These are phyloP conservation scores for Poeciliopsis occidentalis DNA, from an alignment of 2,113 vertebrate species.

Conservation along the genomic window DNA sequence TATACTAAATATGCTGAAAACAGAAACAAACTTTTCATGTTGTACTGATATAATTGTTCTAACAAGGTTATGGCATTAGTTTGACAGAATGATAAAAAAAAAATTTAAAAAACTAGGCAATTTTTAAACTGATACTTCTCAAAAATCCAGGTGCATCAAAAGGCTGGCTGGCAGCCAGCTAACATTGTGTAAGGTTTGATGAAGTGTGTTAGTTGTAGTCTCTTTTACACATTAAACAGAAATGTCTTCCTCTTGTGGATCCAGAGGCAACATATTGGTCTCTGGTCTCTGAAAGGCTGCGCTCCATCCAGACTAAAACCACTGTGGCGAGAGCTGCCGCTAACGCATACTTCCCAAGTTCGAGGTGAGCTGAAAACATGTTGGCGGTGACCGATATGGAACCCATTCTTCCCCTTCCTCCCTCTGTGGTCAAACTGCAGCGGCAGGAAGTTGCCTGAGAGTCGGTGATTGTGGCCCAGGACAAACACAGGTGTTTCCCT, in stretches of 20 bases:
- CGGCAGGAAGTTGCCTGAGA: constrained; percentile 69
- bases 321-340: too few relatives aligned
- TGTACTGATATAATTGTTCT: too few relatives aligned
- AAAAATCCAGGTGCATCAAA: too few relatives aligned
- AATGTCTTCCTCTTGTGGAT: not conserved
- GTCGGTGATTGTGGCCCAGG: constrained; percentile 60
- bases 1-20: too few relatives aligned
- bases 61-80: too few relatives aligned
- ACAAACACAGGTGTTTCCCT: constrained; percentile 82
- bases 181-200: too few relatives aligned
- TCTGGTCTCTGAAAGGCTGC: not conserved
- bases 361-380: constrained; percentile 17
- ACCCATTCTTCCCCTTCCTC: constrained; percentile 48
- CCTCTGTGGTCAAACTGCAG: constrained; percentile 31
- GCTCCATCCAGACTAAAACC: not conserved
- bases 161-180: too few relatives aligned
- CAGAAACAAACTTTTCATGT: too few relatives aligned
- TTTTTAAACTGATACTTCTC: too few relatives aligned
- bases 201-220: too few relatives aligned
- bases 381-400: constrained; percentile 17
- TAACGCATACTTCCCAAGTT: constrained; percentile 17
- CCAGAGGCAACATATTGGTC: not conserved
- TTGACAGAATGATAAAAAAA: too few relatives aligned
- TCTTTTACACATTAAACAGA: not conserved
- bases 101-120: too few relatives aligned